A percentile compares a stretch with the other conserved stretches of the same genome.
Evolutionary conservation across 1,140 invertebrate genomes (phyloP).

Genomic region (Pseudoatta argentina): DNA sequence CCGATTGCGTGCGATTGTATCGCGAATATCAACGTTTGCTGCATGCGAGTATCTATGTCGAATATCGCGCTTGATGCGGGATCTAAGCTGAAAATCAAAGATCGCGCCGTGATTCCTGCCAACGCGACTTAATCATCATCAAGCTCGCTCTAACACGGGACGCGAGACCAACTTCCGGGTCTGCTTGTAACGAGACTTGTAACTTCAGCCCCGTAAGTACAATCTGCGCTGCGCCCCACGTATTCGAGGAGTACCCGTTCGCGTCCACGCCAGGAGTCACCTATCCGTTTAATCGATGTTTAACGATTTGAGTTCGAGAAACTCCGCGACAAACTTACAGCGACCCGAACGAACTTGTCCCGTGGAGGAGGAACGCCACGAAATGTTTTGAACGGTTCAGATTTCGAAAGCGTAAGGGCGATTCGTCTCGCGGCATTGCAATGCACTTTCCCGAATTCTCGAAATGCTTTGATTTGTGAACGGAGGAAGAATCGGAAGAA

Average conservation of each 20-base stretch:
- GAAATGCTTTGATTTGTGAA: background rate
- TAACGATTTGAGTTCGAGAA: slow-evolving; percentile 71
- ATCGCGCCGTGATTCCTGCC: background rate
- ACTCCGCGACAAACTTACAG: slow-evolving; percentile 41
- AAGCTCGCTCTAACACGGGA: slow-evolving; percentile 52
- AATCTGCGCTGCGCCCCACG: slow-evolving; percentile 62
- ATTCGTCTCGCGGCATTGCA: slow-evolving; percentile 43
- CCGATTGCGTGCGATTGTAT: background rate
- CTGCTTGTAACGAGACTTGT: slow-evolving; percentile 72
- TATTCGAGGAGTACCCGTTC: slow-evolving; percentile 31
- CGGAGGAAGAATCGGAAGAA: background rate
- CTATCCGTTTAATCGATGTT: slow-evolving; percentile 77
- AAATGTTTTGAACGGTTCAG: slow-evolving; percentile 61
- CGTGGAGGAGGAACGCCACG: background rate
- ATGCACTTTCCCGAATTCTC: slow-evolving; percentile 25
- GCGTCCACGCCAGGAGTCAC: slow-evolving; percentile 47
- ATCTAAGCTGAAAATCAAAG: slow-evolving; percentile 35
- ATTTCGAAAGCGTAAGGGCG: slow-evolving; percentile 63
- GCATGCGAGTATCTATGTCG: slow-evolving; percentile 7
- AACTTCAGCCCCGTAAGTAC: slow-evolving; percentile 54
- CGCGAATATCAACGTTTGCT: background rate
- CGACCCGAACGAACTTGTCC: slow-evolving; percentile 20
- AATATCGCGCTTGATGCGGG: background rate
- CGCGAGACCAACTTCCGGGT: slow-evolving; percentile 39
- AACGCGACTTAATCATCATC: slow-evolving; percentile 67